Conservation (phyloP, 2,797 vertebrate species). For the Schizopygopsis malacanthus region DNA sequence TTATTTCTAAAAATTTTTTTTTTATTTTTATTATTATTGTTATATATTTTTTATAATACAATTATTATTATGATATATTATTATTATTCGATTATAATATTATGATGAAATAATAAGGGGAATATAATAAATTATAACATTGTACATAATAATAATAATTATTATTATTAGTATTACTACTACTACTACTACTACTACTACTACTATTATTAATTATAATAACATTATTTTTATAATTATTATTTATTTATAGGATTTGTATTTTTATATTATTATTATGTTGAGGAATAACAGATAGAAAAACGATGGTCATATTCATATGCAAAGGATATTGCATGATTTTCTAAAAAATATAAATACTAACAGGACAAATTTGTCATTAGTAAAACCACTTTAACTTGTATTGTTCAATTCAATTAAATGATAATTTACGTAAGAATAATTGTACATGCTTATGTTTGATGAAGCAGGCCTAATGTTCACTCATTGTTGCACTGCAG, state of each 20-base stretch:
- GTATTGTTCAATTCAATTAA: not conserved
- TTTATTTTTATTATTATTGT: too few species aligned
- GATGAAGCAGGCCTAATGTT: not conserved
- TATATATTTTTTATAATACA: too few species aligned
- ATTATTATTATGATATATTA: too few species aligned
- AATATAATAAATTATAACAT: not conserved
- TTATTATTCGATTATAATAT: too few species aligned
- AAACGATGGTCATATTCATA: not conserved
- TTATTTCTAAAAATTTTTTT: too few species aligned
- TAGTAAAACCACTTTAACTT: not conserved
- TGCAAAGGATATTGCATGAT: not conserved
- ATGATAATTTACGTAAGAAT: not conserved
- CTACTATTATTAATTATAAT: not conserved
- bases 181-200: too few species aligned
- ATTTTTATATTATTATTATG: not conserved
- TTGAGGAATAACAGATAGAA: not conserved
- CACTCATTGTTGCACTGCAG: not conserved
- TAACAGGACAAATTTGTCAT: not conserved
- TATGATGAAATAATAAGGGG: not conserved
- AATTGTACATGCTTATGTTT: not conserved
- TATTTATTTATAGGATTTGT: not conserved
- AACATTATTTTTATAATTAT: too few species aligned
- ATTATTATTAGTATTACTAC: not conserved
- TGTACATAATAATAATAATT: too few species aligned
- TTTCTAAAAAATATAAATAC: not conserved